Evolutionary conservation across 1,140 invertebrate species (phyloP).

Genomic region (Papilio machaon): DNA sequence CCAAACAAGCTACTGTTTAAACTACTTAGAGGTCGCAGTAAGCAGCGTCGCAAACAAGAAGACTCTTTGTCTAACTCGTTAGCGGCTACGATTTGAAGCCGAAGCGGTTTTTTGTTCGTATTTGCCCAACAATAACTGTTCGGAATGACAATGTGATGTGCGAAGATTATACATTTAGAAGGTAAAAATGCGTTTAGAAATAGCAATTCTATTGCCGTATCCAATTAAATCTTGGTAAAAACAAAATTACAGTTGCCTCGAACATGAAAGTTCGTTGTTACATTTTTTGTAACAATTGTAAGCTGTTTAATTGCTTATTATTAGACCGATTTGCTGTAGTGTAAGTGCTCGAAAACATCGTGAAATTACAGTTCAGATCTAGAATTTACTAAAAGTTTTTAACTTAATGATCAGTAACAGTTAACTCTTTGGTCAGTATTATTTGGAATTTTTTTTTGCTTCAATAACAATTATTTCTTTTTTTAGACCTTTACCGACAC

Average conservation of each 20-base stretch:
- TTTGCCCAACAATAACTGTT: constrained; percentile 38
- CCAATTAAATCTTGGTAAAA: not conserved
- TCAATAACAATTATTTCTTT: not conserved
- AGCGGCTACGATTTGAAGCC: constrained; percentile 47
- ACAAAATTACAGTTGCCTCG: not conserved
- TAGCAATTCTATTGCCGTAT: not conserved
- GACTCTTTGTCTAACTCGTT: constrained; percentile 62
- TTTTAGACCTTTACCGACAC: not conserved
- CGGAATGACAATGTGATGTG: constrained; percentile 1
- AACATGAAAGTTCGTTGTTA: not conserved
- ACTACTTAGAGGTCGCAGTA: constrained; percentile 59
- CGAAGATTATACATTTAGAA: not conserved
- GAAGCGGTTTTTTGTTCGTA: constrained; percentile 52
- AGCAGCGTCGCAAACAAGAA: constrained; percentile 46
- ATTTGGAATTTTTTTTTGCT: not conserved
- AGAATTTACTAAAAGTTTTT: not conserved
- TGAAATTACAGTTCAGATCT: not conserved
- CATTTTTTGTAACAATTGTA: not conserved
- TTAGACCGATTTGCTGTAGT: not conserved
- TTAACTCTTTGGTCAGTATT: not conserved
- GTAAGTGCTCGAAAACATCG: not conserved
- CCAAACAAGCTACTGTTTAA: constrained; percentile 57
- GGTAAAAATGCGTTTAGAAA: not conserved
- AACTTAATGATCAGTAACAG: not conserved
- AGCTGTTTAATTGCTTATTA: not conserved